Evolutionary conservation across 2,888 invertebrate species (phyloP).

Genomic region (Tridacna crocea): DNA sequence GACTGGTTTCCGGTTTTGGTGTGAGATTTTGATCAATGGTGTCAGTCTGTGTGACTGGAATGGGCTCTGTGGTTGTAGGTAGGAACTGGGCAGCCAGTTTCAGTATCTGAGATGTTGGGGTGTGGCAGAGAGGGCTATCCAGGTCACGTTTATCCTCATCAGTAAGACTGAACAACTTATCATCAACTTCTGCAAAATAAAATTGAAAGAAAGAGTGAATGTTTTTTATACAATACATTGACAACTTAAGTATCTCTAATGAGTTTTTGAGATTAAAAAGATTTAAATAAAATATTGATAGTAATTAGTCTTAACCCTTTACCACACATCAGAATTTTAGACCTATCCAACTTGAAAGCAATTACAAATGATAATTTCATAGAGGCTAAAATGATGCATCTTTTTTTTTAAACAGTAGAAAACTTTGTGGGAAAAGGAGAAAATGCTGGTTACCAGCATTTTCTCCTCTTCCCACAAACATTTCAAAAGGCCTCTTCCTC

Average conservation of each 20-base stretch:
- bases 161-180: conserved; percentile 49
- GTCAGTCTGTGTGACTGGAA: conserved; percentile 21
- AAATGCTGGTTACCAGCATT: background rate
- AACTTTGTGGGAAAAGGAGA: background rate
- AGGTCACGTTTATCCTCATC: conserved; percentile 75
- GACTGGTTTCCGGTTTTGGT: conserved; percentile 21
- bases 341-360: too few species aligned
- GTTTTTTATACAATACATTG: background rate
- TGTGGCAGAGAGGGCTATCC: conserved; percentile 72
- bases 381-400: too few species aligned
- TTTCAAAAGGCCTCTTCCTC: too few species aligned
- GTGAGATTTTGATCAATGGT: conserved; percentile 21
- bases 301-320: too few species aligned
- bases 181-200: conserved; percentile 39
- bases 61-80: conserved; percentile 40
- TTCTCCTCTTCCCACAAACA: background rate
- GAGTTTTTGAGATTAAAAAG: too few species aligned
- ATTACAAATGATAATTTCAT: too few species aligned
- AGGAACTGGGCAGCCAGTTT: conserved; percentile 78
- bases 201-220: background rate
- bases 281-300: too few species aligned
- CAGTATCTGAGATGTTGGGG: conserved; percentile 76
- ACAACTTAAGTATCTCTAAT: too few species aligned
- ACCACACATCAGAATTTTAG: background rate
- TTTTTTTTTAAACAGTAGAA: too few species aligned